Evolutionary conservation across 2,797 vertebrate species (phyloP).

Genomic region (Spinus pinus): DNA sequence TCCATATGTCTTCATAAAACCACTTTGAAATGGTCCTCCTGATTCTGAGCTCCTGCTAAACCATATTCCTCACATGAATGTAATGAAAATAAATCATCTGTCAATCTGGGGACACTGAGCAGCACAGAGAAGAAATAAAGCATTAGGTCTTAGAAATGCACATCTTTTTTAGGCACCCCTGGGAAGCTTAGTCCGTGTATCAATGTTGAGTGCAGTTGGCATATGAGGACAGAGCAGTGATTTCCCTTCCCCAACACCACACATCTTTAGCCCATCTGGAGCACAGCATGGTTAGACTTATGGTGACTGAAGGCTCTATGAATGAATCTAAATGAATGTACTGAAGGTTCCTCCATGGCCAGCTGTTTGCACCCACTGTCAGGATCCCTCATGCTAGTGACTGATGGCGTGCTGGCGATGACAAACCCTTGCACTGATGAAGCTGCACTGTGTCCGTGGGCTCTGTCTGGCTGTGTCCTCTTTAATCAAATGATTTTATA

Average conservation of each 20-base stretch:
- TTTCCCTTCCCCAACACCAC: neutral
- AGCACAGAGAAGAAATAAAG: neutral
- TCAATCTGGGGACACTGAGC: neutral
- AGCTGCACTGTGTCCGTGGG: neutral
- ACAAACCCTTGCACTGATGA: neutral
- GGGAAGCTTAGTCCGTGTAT: neutral
- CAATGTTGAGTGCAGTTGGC: neutral
- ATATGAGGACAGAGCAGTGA: neutral
- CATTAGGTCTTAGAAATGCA: neutral
- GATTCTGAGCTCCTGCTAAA: neutral
- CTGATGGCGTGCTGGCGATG: neutral
- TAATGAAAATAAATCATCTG: neutral
- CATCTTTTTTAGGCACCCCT: neutral
- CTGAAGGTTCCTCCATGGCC: neutral
- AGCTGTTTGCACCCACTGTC: neutral
- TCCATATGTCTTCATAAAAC: conserved; percentile 28
- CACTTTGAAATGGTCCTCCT: neutral
- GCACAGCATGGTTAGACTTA: neutral
- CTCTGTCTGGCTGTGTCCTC: neutral
- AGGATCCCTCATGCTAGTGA: neutral
- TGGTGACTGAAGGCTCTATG: neutral
- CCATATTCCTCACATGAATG: neutral
- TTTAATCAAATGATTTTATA: neutral
- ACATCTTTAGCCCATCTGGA: neutral
- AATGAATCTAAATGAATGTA: neutral